phyloP scores from a whole-genome alignment of 2,888 invertebrate genomes.

The Aleiodes testaceus region DNA sequence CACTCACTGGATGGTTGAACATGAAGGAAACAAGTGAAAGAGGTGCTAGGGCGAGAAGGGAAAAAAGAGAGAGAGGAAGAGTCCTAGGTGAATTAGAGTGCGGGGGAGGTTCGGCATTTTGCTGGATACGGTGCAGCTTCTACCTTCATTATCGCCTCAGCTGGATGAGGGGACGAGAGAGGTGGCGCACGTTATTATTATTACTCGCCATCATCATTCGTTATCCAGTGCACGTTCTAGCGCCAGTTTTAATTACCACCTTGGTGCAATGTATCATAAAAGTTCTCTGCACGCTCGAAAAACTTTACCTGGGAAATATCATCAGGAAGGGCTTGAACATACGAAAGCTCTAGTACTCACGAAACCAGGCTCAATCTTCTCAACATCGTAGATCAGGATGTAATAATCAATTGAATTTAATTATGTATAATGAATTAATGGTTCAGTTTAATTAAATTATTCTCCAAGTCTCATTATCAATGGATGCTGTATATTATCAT shows the following conservation, averaged over 20 bases:
- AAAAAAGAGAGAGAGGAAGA: too few relatives aligned
- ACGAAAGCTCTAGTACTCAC: not conserved
- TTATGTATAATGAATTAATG: not conserved
- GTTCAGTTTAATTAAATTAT: too few relatives aligned
- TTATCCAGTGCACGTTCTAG: slow-evolving; percentile 56
- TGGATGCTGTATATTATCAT: not conserved
- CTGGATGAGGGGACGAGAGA: not conserved
- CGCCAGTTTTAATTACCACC: slow-evolving; percentile 60
- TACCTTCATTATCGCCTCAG: slow-evolving; percentile 52
- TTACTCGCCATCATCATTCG: slow-evolving; percentile 54
- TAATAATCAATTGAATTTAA: slow-evolving; percentile 9
- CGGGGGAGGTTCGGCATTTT: slow-evolving; percentile 9
- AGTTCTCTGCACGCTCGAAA: slow-evolving; percentile 53
- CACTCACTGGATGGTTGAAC: slow-evolving; percentile 21
- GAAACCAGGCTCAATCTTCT: slow-evolving; percentile 12
- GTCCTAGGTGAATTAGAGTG: slow-evolving; percentile 4
- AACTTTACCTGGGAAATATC: slow-evolving; percentile 37
- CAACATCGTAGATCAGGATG: slow-evolving; percentile 14
- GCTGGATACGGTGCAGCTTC: slow-evolving; percentile 44
- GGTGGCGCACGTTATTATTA: slow-evolving; percentile 49
- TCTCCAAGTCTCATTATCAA: not conserved
- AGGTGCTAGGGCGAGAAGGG: not conserved
- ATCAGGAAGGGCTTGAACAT: slow-evolving; percentile 15
- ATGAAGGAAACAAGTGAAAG: slow-evolving; percentile 8
- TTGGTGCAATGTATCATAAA: slow-evolving; percentile 59